These are phyloP conservation scores for Notarius lentiginosus DNA, from an alignment of 2,113 vertebrate genomes.

Conservation along the genomic window DNA sequence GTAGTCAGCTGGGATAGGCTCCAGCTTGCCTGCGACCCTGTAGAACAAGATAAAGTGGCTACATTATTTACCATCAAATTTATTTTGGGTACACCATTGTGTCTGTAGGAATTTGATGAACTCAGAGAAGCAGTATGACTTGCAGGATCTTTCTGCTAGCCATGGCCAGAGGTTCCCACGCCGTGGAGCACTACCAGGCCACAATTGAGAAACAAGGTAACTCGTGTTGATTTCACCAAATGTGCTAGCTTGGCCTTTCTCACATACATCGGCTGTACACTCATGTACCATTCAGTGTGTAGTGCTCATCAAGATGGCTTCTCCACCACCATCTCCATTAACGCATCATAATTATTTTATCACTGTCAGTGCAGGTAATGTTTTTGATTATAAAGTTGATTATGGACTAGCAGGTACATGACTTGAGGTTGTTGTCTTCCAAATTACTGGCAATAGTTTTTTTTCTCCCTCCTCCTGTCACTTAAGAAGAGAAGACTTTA, in stretches of 20 bases:
- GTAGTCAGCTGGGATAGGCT: too few relatives aligned
- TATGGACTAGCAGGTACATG: background rate
- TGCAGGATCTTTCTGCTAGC: background rate
- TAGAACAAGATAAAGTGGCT: background rate
- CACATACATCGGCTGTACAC: too few relatives aligned
- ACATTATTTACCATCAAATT: background rate
- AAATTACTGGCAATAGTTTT: background rate
- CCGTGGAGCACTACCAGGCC: background rate
- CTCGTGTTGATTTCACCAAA: background rate
- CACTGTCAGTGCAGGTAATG: background rate
- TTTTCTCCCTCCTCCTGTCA: background rate
- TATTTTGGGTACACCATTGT: background rate
- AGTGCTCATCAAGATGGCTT: background rate
- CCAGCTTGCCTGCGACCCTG: too few relatives aligned
- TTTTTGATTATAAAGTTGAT: background rate
- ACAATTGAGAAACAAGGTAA: background rate
- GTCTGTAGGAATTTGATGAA: background rate
- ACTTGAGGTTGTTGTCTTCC: background rate
- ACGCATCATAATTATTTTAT: background rate
- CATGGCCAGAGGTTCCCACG: too few relatives aligned
- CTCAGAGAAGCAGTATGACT: background rate
- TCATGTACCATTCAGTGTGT: background rate
- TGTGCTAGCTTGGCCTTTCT: background rate
- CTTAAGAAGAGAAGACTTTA: background rate
- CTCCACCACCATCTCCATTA: background rate